phyloP scores from a whole-genome alignment of 2,888 invertebrate genomes.

The Chironomus riparius region DNA sequence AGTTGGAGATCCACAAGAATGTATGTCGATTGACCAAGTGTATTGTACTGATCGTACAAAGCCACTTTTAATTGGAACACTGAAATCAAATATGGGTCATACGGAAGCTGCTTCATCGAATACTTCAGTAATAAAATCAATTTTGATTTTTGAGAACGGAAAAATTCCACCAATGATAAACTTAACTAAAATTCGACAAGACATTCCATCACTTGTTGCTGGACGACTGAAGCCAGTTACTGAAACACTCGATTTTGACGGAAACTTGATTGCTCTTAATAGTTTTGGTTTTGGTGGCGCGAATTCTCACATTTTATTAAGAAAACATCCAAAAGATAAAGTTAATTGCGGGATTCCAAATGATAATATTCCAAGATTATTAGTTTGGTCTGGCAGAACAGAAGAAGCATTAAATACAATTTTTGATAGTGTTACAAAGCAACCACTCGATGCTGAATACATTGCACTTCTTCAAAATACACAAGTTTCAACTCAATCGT shows the following conservation, averaged over 20 bases:
- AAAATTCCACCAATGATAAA: slow-evolving; percentile 57
- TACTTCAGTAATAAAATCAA: not conserved
- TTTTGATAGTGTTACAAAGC: slow-evolving; percentile 49
- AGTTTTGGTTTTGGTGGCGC: slow-evolving; percentile 84
- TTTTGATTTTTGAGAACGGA: not conserved
- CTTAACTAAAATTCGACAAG: slow-evolving; percentile 51
- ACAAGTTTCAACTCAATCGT: not conserved
- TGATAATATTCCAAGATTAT: slow-evolving; percentile 57
- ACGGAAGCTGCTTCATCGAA: not conserved
- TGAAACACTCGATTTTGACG: slow-evolving; percentile 55
- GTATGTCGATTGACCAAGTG: slow-evolving; percentile 50
- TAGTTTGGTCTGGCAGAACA: slow-evolving; percentile 63
- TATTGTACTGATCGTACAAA: slow-evolving; percentile 48
- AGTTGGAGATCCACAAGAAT: slow-evolving; percentile 55
- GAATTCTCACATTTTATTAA: slow-evolving; percentile 44
- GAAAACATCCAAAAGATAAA: not conserved
- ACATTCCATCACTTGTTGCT: slow-evolving; percentile 48
- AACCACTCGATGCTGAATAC: slow-evolving; percentile 48
- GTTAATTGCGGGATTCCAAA: slow-evolving; percentile 47
- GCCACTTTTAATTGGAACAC: slow-evolving; percentile 50
- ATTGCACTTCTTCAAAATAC: slow-evolving; percentile 44
- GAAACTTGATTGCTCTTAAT: slow-evolving; percentile 66
- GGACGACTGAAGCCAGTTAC: slow-evolving; percentile 57
- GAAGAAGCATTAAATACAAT: slow-evolving; percentile 57
- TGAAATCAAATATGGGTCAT: slow-evolving; percentile 45